Percentiles rank a stretch among this genome's conserved stretches.
Evolutionary conservation across 64 coral and sea anemone genomes (phyloP).

Genomic region (Trachythela sp.): DNA sequence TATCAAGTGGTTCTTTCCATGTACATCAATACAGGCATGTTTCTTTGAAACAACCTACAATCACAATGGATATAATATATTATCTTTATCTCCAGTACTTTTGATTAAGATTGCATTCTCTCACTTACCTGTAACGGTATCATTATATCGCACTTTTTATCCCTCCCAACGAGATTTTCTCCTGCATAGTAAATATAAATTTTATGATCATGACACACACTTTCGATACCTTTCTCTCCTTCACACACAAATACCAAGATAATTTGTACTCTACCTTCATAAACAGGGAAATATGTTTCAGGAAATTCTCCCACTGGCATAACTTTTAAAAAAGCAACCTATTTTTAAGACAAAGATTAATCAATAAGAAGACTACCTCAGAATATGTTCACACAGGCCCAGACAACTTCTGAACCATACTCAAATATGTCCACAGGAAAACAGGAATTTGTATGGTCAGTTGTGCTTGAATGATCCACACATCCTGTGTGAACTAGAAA

Average conservation of each 20-base stretch:
- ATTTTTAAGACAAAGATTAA: neutral
- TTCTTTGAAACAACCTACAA: conserved; percentile 84
- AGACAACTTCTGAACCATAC: no score
- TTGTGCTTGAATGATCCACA: no score
- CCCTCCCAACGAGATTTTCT: conserved; percentile 49
- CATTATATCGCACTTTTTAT: conserved; percentile 25
- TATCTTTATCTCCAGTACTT: no score
- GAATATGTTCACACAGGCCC: no score
- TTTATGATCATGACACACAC: neutral
- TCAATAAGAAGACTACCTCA: no score
- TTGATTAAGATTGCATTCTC: no score
- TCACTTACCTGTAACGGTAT: conserved; percentile 38
- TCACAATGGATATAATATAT: neutral
- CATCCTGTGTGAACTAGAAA: no score
- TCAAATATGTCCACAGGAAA: no score
- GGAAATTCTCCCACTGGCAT: neutral
- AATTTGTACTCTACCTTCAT: neutral
- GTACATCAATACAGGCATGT: conserved; percentile 88
- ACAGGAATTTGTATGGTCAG: no score
- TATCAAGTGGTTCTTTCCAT: conserved; percentile 57
- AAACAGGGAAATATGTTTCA: neutral
- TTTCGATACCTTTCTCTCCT: neutral
- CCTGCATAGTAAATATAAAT: neutral
- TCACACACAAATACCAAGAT: neutral
- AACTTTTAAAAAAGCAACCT: neutral